Evolutionary conservation across 2,797 vertebrate species (phyloP).

Genomic region (Balearica regulorum): DNA sequence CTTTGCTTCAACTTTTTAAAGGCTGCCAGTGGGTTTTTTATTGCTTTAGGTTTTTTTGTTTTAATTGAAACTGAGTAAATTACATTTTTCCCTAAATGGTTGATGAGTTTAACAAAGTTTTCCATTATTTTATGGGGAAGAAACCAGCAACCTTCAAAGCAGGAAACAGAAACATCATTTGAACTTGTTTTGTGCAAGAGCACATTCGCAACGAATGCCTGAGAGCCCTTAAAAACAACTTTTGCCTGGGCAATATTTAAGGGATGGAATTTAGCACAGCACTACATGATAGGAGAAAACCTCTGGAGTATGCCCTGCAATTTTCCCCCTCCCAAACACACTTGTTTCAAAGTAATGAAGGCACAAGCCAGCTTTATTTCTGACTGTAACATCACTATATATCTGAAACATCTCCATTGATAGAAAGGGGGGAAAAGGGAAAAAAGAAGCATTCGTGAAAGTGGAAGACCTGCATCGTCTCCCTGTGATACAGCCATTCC

Average conservation of each 20-base stretch:
- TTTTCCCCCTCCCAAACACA: background rate
- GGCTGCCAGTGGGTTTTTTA: background rate
- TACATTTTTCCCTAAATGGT: background rate
- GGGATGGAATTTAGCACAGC: background rate
- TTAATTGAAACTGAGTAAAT: slow-evolving; percentile 25
- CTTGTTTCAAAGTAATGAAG: background rate
- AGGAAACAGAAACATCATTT: background rate
- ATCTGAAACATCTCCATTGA: background rate
- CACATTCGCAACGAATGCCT: fast-evolving
- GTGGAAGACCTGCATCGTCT: background rate
- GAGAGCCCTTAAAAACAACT: background rate
- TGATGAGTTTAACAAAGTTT: background rate
- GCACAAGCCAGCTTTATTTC: background rate
- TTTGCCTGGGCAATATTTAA: background rate
- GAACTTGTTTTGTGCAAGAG: background rate
- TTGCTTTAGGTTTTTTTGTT: background rate
- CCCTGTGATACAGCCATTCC: background rate
- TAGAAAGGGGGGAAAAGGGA: background rate
- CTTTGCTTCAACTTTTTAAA: background rate
- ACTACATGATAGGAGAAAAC: background rate
- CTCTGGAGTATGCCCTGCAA: background rate
- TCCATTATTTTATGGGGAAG: background rate
- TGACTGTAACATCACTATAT: background rate
- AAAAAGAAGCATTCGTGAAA: background rate
- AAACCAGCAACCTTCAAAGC: background rate